phyloP scores from a whole-genome alignment of 2,113 vertebrate species.

The Hystrix brachyura region DNA sequence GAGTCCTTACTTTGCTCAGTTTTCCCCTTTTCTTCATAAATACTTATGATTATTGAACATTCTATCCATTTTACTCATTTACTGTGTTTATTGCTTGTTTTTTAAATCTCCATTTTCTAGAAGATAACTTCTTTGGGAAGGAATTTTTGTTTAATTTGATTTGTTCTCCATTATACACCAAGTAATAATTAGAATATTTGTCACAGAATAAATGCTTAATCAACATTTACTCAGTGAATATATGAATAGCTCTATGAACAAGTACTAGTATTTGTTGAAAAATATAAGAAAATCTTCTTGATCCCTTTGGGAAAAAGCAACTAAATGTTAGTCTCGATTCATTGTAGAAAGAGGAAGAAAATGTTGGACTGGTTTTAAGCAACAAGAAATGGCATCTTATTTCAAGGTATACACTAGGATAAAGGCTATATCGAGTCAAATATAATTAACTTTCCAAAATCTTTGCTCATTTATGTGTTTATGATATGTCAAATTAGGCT shows the following conservation, averaged over 20 bases:
- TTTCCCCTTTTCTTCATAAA: neutral
- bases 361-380: neutral
- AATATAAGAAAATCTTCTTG: neutral
- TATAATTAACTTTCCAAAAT: neutral
- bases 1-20: neutral
- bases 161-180: neutral
- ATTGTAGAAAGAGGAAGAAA: neutral
- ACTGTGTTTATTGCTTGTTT: neutral
- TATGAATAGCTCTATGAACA: neutral
- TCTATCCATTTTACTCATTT: neutral
- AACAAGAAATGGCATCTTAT: neutral
- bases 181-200: constrained; percentile 21
- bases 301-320: neutral
- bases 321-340: neutral
- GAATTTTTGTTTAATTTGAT: neutral
- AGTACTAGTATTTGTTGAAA: neutral
- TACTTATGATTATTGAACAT: neutral
- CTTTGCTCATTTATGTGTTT: constrained; percentile 29
- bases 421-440: neutral
- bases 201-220: neutral
- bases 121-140: neutral
- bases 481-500: constrained; percentile 39
- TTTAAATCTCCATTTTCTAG: neutral
- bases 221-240: constrained; percentile 2
- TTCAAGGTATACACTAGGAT: neutral